Conservation (phyloP, 1,140 invertebrate genomes). For the Steinernema feltiae region DNA sequence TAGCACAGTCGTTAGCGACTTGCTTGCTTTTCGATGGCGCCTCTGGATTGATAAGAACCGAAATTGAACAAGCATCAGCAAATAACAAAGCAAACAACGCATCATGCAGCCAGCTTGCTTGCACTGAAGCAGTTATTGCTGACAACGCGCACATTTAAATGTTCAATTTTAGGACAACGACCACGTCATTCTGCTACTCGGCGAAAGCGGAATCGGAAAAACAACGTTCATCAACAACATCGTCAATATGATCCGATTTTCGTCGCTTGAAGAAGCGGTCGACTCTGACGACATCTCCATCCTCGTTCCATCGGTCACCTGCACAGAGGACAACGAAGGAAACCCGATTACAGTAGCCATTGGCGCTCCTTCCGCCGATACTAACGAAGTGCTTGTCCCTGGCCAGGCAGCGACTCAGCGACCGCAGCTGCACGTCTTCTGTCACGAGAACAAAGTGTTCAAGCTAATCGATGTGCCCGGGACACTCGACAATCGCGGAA, state of each 20-base stretch:
- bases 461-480: constrained; percentile 51
- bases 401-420: not conserved
- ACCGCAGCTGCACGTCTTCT: not conserved
- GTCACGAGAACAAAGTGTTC: constrained; percentile 23
- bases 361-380: not conserved
- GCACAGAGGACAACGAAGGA: constrained; percentile 18
- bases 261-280: constrained; percentile 30
- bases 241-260: constrained; percentile 31
- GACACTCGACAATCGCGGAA: constrained; percentile 47
- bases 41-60: too few species aligned
- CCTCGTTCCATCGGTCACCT: constrained; percentile 4
- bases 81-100: not conserved
- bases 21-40: too few species aligned
- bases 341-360: constrained; percentile 27
- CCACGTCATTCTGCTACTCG: constrained; percentile 33
- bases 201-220: constrained; percentile 44
- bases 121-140: not conserved
- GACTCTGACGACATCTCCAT: constrained; percentile 19
- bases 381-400: not conserved
- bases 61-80: not conserved
- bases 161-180: not conserved
- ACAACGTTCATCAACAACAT: constrained; percentile 42
- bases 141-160: not conserved
- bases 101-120: not conserved
- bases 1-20: too few species aligned